Percentiles rank a stretch among this genome's conserved stretches.
These are phyloP conservation scores for Botia kubotai DNA, from an alignment of 2,797 vertebrate genomes.

Conservation along the genomic window DNA sequence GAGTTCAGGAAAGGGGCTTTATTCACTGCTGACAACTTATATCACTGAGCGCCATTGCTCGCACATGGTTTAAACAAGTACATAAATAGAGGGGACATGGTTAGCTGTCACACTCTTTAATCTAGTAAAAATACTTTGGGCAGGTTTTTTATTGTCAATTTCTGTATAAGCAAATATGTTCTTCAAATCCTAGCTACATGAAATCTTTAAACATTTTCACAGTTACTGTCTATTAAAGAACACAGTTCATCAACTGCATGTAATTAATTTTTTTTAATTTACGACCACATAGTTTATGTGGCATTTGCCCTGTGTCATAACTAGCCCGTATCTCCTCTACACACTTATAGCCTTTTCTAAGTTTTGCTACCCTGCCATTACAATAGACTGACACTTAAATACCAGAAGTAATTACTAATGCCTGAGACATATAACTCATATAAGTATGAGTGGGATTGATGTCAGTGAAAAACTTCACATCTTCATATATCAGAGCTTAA, in stretches of 20 bases:
- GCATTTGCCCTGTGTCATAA: neutral
- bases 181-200: neutral
- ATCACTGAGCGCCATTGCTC: neutral
- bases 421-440: conserved; percentile 39
- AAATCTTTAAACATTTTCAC: neutral
- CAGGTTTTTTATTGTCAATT: neutral
- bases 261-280: no score
- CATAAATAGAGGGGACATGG: neutral
- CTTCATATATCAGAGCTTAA: conserved; percentile 17
- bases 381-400: conserved; percentile 29
- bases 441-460: conserved; percentile 47
- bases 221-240: neutral
- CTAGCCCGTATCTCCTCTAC: neutral
- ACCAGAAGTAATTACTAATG: conserved; percentile 37
- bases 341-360: neutral
- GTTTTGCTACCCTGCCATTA: conserved; percentile 12
- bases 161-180: neutral
- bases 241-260: neutral
- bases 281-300: neutral
- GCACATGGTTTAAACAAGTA: conserved; percentile 22
- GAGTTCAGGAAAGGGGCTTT: neutral
- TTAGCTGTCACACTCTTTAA: neutral
- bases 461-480: conserved; percentile 26
- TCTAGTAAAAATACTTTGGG: neutral
- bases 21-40: neutral